Conservation (phyloP, 2,113 vertebrate genomes). For the Micromys minutus region DNA sequence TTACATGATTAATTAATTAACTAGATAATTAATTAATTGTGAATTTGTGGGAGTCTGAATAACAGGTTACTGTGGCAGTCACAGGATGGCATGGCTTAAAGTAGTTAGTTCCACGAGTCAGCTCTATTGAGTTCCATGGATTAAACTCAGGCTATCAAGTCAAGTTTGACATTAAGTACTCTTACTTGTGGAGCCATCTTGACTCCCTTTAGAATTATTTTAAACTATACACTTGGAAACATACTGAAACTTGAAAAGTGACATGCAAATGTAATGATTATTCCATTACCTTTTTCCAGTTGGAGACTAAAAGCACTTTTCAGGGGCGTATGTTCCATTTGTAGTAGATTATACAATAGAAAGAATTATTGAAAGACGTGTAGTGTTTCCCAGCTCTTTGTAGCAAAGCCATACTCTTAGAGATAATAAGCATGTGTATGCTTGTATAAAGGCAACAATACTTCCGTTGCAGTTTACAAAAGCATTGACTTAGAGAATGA, state of each 20-base stretch:
- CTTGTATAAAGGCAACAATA: background rate
- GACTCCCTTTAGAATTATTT: background rate
- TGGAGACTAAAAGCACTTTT: background rate
- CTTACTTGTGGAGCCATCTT: background rate
- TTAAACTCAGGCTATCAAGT: background rate
- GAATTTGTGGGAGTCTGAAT: background rate
- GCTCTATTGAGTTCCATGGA: too few species aligned
- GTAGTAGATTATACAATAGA: background rate
- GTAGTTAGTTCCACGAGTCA: too few species aligned
- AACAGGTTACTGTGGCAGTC: too few species aligned
- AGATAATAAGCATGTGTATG: background rate
- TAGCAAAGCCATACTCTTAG: background rate
- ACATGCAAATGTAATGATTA: background rate
- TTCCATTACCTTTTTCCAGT: background rate
- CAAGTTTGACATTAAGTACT: background rate
- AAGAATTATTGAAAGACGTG: background rate
- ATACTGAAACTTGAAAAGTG: background rate
- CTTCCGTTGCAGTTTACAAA: slow-evolving; percentile 7
- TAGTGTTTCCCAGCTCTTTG: background rate
- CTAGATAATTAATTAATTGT: background rate
- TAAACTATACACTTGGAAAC: background rate
- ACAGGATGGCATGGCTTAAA: background rate
- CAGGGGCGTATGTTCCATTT: background rate
- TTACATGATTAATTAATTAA: background rate
- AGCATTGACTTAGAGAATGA: background rate